Evolutionary conservation across 2,888 invertebrate species (phyloP), one percentile per base, ranked within the genome.

Genomic region (Apodemia duryi): DNA sequence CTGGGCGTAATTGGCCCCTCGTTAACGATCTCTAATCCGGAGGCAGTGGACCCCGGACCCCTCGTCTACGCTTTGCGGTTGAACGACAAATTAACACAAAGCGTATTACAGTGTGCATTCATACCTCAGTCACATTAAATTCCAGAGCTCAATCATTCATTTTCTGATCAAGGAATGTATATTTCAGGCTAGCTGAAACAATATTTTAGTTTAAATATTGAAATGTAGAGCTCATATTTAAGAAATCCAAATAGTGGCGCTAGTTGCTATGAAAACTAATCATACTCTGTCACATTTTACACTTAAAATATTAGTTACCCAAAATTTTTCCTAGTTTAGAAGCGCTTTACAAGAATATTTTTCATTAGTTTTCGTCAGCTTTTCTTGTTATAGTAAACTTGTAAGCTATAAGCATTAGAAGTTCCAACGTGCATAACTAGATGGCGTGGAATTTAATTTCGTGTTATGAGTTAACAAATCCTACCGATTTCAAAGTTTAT

Each of bases 1-100:
- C 69, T 65, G 69, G 61, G 65, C 69, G 67, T 73, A 72, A 74
- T 74, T 69, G 69, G 65, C 70, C 66, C 66, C 70, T 63, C 66
- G 66, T 68, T 70, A 68, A 69, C 72, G 69, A 69, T 71, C 71
- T 69, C 69, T 69, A 66, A 67, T 65, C 66, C 68, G 71, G 70
- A 69, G 70, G 68, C 69, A 68, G 63, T 67, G 70, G 70, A 68
- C 72, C 70, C 72, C 72, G 64, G 63, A 60, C 57, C 63, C 21
- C 11, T n/a, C 61, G 75, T 74, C 75, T 77, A 71, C 71, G 73
- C 73, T 75, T 77, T 76, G 75, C 73, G 75, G 74, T 77, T 66
- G 68, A 70, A 67, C 69, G 71, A 70, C 71, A 75, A 71, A 72
- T 72, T 69, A 72, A 69, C 71, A 66, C 66, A 63, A 60, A 65